Percentiles rank a stretch among this genome's conserved stretches.
Evolutionary conservation across 1,140 invertebrate species (phyloP).

Genomic region (Lerema accius): DNA sequence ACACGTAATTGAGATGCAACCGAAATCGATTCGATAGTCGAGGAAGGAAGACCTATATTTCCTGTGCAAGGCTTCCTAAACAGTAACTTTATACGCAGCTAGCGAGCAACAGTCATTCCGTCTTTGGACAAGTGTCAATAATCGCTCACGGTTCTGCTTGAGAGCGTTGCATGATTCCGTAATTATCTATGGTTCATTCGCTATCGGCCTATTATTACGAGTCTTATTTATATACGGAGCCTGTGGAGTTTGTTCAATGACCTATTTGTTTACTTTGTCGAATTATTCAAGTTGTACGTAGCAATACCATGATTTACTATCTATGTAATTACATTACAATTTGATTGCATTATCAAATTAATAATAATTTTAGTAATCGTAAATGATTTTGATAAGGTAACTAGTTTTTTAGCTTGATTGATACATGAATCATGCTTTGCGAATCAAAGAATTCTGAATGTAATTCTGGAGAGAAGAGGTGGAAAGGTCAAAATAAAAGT

Average conservation of each 20-base stretch:
- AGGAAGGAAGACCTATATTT: slow-evolving; percentile 18
- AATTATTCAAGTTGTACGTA: too few relatives aligned
- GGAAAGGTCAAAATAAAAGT: too few relatives aligned
- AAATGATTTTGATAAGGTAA: too few relatives aligned
- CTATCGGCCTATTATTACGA: not conserved
- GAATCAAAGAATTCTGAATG: too few relatives aligned
- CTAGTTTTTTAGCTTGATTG: too few relatives aligned
- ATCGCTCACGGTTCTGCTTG: slow-evolving; percentile 8
- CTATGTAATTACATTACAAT: too few relatives aligned
- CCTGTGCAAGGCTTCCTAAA: slow-evolving; percentile 33
- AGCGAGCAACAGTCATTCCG: not conserved
- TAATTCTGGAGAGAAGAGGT: too few relatives aligned
- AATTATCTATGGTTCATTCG: slow-evolving; percentile 23
- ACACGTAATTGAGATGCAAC: slow-evolving; percentile 14
- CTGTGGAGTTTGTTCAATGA: not conserved
- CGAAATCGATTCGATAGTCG: not conserved
- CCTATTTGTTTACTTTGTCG: not conserved
- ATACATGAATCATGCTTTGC: too few relatives aligned
- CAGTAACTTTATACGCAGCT: slow-evolving; percentile 15
- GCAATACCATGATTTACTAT: too few relatives aligned
- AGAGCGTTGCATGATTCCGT: slow-evolving; percentile 13
- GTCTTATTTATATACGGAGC: not conserved
- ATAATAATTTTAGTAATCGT: too few relatives aligned
- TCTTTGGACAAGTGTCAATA: slow-evolving; percentile 12
- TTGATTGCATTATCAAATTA: too few relatives aligned